Base-by-base conservation (phyloP, 2,888 invertebrate species). In the Leucoptera coffeella region DNA sequence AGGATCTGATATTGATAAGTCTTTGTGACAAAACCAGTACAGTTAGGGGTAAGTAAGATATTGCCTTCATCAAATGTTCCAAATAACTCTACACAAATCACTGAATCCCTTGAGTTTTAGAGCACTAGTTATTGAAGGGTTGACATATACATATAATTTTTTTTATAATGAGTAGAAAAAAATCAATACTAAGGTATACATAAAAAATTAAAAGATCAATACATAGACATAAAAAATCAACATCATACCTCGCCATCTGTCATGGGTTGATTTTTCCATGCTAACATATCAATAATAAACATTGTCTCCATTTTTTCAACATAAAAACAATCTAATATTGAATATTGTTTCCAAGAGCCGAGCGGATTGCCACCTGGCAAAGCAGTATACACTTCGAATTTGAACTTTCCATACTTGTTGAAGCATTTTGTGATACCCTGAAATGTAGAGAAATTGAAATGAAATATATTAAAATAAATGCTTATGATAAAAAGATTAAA, bases 311-410 rank as follows among this genome's bases (percentile, higher is more conserved):
- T 50, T 1, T 54, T 43, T 27, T 76, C 73, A 30, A 74, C 61
- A 59, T 78, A 88, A 34, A 97, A 77, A 44, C 93, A 88, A 51
- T 97, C 96, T 9, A 97, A 49, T 21, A 94, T 75, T 23, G 83
- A 82, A 36, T 74, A 74, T 25, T 60, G 35, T 11, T 29, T 72
- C 29, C 48, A 57, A 28, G 34, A 41, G 23, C 42, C 40, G 14
- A 45, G 43, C 1, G 41, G 38, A 35, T 67, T 72, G 4, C 89
- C 89, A 12, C 88, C 89, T 1, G 91, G 91, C 29, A 92, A 61
- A 3, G 60, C 51, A 1, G 88, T 85, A 10, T 55, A 60, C 35
- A 82, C 78, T 27, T 62, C 51, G 36, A 65, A 72, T 26, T 72
- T 47, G 20, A 64, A 60, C 15, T 60, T 57, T 1, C 89, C 88